Base-by-base conservation (phyloP, 2,888 invertebrate species). In the Tenthredo distinguenda region DNA sequence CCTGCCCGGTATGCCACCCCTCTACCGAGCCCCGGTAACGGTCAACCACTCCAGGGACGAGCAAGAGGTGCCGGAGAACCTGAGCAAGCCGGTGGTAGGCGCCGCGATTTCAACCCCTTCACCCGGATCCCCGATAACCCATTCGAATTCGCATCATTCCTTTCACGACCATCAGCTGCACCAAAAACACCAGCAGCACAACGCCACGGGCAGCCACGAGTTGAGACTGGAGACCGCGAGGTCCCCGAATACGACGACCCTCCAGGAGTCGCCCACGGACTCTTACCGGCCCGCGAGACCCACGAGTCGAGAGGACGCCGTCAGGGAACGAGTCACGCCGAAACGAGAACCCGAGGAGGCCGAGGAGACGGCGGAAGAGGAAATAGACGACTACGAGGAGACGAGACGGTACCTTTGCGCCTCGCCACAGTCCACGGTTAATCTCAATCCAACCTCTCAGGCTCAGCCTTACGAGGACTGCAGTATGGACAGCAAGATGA, bases 41-140 rank as follows among this genome's bases (percentile, higher is more conserved):
- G 94, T 95, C 90, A 91, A 90, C 88, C 92, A 91, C 85, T 95
- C 95, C 94, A 94, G 96, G 89, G 96, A 96, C 92, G 96, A 97
- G 94, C 97, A 97, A 94, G 97, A 97, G 86, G 95, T 95, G 89
- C 97, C 97, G 88, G 97, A 96, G 93, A 96, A 97, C 94, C 95
- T 97, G 92, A 96, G 96, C 93, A 97, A 97, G 94, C 96, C 96
- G 86, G 87, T 90, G 86, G 87, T 90, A 68, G 87, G 86, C 79
- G 87, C 90, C 79, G 87, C 89, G 89, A 81, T 81, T 62, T 83
- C 83, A 65, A 83, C 83, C 68, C 83, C 83, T 37, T 83, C 83
- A 10, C 83, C 83, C 26, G 26, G 83, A 15, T 83, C 83, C 26
- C 83, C 83, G 7, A 90, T 85, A 87, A 89, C 71, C 89, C 91